Percentiles rank a stretch among this genome's conserved stretches.
These are phyloP conservation scores for Alosa sapidissima DNA, from an alignment of 2,797 vertebrate species.

Conservation along the genomic window DNA sequence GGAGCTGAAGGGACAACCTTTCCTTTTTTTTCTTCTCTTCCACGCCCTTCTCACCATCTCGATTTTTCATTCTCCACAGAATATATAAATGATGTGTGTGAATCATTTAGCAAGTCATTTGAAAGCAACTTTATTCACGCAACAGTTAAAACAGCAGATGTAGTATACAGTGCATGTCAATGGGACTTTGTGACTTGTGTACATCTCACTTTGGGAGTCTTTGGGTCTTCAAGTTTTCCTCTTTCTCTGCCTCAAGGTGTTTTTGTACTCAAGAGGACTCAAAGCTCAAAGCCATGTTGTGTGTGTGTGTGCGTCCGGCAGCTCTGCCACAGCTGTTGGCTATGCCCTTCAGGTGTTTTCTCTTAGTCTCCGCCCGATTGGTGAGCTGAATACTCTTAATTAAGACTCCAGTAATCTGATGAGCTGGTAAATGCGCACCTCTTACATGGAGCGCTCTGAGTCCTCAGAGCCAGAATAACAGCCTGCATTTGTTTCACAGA, in stretches of 20 bases:
- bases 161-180: neutral
- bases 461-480: neutral
- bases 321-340: neutral
- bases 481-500: neutral
- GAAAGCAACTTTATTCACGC: neutral
- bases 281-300: neutral
- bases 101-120: neutral
- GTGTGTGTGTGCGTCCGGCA: neutral
- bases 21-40: neutral
- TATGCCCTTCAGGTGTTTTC: neutral
- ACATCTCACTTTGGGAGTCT: neutral
- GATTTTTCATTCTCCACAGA: neutral
- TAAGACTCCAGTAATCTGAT: conserved; percentile 4
- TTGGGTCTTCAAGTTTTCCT: neutral
- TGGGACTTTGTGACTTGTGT: neutral
- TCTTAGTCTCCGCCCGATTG: neutral
- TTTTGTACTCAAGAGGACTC: neutral
- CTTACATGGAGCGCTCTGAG: neutral
- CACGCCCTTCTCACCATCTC: conserved; percentile 3
- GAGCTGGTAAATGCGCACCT: neutral
- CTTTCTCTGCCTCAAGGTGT: neutral
- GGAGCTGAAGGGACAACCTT: neutral
- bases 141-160: neutral
- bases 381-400: neutral
- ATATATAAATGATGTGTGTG: neutral